Evolutionary conservation across 2,888 invertebrate species (phyloP), one percentile per base, ranked within the genome.

Genomic region (Lacanobia wlatinum): DNA sequence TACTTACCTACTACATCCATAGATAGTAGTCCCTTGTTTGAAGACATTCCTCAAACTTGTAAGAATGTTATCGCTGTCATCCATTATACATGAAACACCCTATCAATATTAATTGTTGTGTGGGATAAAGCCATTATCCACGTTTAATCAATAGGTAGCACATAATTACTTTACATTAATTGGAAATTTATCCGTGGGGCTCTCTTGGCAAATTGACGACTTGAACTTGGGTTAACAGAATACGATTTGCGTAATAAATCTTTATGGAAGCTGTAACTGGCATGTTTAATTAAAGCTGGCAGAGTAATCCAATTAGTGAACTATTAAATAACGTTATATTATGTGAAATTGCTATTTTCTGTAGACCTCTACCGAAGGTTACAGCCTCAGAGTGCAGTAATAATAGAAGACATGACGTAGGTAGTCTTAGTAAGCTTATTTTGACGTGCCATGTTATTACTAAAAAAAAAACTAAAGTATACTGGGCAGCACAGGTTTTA

Each of bases 291-390:
- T 73, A 76, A 70, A 56, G 64, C 16, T 16, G 48, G 16, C 46
- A 67, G 46, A 59, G 72, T 75, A 71, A 75, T 78, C 83, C 77
- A 82, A 82, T 85, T 76, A 83, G 70, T 63, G 50, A 56, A 78
- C 52, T 61, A 69, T 63, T 69, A 52, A 64, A 77, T 55, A 59
- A 62, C 40, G 56, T 70, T 62, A 55, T 61, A 65, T 16, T 68
- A 74, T 9, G 18, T 60, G 23, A 50, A 65, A 40, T 78, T 52
- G 55, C 21, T 58, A 55, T 38, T 18, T 50, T 64, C 21, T 34
- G 6, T 66, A 50, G n/a, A 60, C 12, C n/a, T 60, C 14, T 34
- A 63, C 28, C 12, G 18, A 76, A 58, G 34, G 38, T 82, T 73
- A 80, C 64, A 34, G 40, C 50, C n/a, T 40, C 55, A 56, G 48